phyloP scores from a whole-genome alignment of 2,888 invertebrate genomes.

The Drosophila diplacantha region DNA sequence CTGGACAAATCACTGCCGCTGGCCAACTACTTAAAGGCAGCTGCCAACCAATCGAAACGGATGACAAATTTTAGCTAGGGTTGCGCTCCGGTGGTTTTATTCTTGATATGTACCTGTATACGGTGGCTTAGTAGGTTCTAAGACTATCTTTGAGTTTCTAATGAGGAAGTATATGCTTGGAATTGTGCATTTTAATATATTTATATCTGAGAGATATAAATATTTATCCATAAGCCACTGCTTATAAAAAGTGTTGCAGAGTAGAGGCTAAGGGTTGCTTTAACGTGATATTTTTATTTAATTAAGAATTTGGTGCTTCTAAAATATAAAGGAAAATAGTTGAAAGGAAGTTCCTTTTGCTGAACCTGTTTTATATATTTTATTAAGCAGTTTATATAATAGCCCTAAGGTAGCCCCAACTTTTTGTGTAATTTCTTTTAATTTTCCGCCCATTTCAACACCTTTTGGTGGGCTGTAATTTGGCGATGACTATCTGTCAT shows the following conservation, averaged over 20 bases:
- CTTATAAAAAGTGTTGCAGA: background rate
- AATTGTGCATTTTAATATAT: background rate
- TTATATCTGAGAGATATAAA: background rate
- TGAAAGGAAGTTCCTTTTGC: background rate
- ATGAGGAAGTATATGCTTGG: background rate
- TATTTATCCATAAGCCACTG: background rate
- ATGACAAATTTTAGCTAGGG: constrained; percentile 29
- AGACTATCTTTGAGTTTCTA: background rate
- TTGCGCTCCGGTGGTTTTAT: constrained; percentile 1
- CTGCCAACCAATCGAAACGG: constrained; percentile 26
- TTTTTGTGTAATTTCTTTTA: constrained; percentile 1
- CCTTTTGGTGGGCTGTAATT: constrained; percentile 9
- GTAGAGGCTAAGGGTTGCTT: background rate
- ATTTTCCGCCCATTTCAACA: constrained; percentile 18
- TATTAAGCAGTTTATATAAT: background rate
- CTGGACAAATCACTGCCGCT: constrained; percentile 57
- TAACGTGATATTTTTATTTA: background rate
- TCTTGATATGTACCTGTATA: background rate
- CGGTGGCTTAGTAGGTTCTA: background rate
- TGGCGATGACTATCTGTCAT: constrained; percentile 19
- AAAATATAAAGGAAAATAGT: background rate
- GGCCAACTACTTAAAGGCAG: constrained; percentile 27
- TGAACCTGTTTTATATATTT: background rate
- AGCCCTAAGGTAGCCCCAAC: background rate
- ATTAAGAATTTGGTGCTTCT: background rate